phyloP scores from a whole-genome alignment of 1,140 invertebrate genomes.

The Neocloeon triangulifer region DNA sequence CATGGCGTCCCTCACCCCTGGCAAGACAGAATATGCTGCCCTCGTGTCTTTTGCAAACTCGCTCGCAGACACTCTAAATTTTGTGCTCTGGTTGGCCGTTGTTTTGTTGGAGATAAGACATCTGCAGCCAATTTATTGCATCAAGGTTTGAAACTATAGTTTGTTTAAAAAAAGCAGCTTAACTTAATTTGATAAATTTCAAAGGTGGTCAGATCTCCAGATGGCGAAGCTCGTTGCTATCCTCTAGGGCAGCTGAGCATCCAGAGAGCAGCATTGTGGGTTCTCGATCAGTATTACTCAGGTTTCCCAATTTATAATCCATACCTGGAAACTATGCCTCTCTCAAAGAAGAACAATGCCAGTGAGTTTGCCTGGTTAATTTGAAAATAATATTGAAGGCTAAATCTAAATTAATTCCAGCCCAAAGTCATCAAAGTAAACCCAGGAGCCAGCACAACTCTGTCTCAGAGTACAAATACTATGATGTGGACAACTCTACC shows the following conservation, averaged over 20 bases:
- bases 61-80: conserved; percentile 76
- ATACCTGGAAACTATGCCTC: conserved; percentile 73
- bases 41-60: conserved; percentile 78
- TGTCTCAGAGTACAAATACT: no score
- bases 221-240: conserved; percentile 69
- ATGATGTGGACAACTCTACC: no score
- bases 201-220: conserved; percentile 70
- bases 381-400: no score
- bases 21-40: conserved; percentile 17
- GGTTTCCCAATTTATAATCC: conserved; percentile 95
- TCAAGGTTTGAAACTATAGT: conserved; percentile 34
- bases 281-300: conserved; percentile 85
- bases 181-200: conserved; percentile 1
- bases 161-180: no score
- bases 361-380: no score
- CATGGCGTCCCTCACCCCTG: no score
- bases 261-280: conserved; percentile 82
- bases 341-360: conserved; percentile 62
- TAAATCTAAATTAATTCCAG: no score
- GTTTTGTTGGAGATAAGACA: conserved; percentile 82
- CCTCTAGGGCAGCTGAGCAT: conserved; percentile 80
- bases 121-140: conserved; percentile 66
- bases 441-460: no score
- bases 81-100: conserved; percentile 86
- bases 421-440: no score